Conservation (phyloP, 2,113 vertebrate genomes). For the Motacilla alba region DNA sequence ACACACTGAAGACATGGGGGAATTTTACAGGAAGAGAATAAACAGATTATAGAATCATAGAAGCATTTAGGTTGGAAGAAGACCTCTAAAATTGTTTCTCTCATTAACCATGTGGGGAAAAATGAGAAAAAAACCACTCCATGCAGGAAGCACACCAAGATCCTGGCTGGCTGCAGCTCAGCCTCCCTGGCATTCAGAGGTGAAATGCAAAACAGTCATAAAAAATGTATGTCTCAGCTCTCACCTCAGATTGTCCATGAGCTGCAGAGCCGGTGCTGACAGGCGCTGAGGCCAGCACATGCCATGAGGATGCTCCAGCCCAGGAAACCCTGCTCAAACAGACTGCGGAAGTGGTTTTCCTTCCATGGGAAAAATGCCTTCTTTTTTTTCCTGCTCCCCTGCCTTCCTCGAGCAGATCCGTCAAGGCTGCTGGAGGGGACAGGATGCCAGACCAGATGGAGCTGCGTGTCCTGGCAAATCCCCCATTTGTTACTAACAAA, state of each 20-base stretch:
- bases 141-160: background rate
- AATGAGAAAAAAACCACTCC: background rate
- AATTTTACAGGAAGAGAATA: slow-evolving; percentile 12
- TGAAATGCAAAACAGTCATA: slow-evolving; percentile 9
- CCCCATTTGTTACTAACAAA: slow-evolving; percentile 57
- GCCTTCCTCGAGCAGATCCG: background rate
- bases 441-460: slow-evolving; percentile 64
- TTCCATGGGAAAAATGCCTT: slow-evolving; percentile 6
- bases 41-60: background rate
- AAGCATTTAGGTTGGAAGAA: background rate
- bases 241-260: background rate
- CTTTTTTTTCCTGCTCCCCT: background rate
- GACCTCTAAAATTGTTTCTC: background rate
- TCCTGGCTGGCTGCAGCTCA: slow-evolving; percentile 28
- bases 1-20: background rate
- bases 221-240: background rate
- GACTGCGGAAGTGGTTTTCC: background rate
- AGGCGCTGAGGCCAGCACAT: background rate
- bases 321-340: background rate
- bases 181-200: slow-evolving; percentile 1
- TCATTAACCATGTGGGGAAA: background rate
- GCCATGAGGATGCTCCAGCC: background rate
- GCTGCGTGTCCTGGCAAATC: slow-evolving; percentile 47
- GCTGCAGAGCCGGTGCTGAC: background rate
- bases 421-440: slow-evolving; percentile 25